Percentiles rank a stretch among this genome's conserved stretches.
Evolutionary conservation across 2,888 invertebrate genomes (phyloP).

Genomic region (Tenodera sinensis): DNA sequence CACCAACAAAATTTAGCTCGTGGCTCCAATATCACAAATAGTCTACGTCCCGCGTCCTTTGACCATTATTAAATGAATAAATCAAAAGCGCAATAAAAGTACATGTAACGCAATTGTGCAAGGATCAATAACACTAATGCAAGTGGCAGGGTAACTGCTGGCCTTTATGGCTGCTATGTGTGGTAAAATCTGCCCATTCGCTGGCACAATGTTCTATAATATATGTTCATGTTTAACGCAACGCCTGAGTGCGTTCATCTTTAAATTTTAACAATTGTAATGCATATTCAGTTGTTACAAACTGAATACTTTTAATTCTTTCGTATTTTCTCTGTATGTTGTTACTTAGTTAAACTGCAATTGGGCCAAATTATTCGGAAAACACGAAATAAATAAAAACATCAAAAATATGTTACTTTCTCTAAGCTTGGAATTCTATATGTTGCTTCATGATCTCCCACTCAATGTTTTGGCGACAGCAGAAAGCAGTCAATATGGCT

Average conservation of each 20-base stretch:
- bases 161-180: background rate
- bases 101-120: background rate
- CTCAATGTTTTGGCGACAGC: too few relatives aligned
- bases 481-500: too few relatives aligned
- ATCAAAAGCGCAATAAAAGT: background rate
- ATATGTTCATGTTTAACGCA: background rate
- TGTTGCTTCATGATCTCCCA: too few relatives aligned
- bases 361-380: too few relatives aligned
- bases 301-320: too few relatives aligned
- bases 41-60: background rate
- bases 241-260: background rate
- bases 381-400: too few relatives aligned
- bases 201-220: background rate
- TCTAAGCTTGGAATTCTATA: too few relatives aligned
- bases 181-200: background rate
- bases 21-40: background rate
- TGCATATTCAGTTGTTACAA: background rate
- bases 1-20: background rate
- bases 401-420: too few relatives aligned
- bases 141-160: background rate
- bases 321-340: too few relatives aligned
- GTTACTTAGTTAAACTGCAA: too few relatives aligned
- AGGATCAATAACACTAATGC: background rate
- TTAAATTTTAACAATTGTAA: background rate
- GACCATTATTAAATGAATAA: background rate